Base-by-base conservation (phyloP, 1,140 invertebrate species). In the Druon quercuslanigerum region DNA sequence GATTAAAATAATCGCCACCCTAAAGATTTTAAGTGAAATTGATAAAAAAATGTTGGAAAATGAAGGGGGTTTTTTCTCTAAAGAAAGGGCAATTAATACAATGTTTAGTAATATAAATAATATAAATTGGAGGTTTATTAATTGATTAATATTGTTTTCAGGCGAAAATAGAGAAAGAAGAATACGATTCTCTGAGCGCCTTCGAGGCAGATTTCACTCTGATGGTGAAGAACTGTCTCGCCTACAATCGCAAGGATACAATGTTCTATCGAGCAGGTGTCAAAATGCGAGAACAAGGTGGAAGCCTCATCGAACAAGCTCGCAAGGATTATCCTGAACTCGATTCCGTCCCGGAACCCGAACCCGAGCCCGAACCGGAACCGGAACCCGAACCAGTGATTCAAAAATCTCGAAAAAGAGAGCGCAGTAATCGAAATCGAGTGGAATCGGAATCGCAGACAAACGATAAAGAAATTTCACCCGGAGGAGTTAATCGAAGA, bases 231-330 rank as follows among this genome's bases (percentile, higher is more conserved):
- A 99, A 99, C 88, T 99, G 98, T 88, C 92, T 98, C 75, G 96
- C 95, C 0, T 99, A 99, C 87, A 99, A 99, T 92, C 96, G 96
- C 73, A 98, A 97, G 89, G 97, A 98, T 83, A 99, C 98, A 0
- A 95, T 96, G 81, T 96, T 96, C 85, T 95, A 96, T 90, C 94
- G 95, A 78, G 96, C 97, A 9, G 98, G 96, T 16, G 91, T 97
- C 1, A 96, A 95, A 85, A 95, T 99, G 94, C 94, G 96, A 70
- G 97, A 98, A 83, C 95, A 97, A 90, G 96, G 96, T 66, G 93
- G 93, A 33, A 90, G 92, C 0, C 92, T 98, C 14, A 95, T 98
- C 82, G 94, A 95, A 20, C 94, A 96, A 86, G 94, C 95, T 6
- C 92, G 94, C 5, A 94, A 95, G 83, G 95, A 91, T 25, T 88